Conservation (phyloP, 2,113 vertebrate species). For the Ivindomyrus marchei region DNA sequence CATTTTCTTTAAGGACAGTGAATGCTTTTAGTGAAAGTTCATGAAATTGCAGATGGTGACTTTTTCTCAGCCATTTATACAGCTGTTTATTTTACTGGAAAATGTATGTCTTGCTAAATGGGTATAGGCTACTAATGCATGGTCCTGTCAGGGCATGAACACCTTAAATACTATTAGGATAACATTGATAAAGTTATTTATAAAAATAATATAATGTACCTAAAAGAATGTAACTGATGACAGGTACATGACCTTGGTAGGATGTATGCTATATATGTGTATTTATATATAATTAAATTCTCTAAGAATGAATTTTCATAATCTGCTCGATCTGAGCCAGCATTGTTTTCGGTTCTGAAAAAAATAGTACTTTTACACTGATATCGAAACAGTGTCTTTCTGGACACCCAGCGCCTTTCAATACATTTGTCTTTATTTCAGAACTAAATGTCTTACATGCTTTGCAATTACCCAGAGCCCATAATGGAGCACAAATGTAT, state of each 20-base stretch:
- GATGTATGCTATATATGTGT: neutral
- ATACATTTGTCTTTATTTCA: conserved; percentile 1
- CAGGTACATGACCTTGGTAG: neutral
- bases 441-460: neutral
- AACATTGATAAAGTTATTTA: neutral
- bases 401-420: neutral
- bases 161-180: neutral
- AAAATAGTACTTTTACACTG: neutral
- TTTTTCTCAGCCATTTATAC: neutral
- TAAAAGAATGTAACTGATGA: neutral
- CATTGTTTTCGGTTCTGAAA: neutral
- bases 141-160: neutral
- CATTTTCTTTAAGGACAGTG: neutral
- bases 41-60: neutral
- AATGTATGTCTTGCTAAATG: neutral
- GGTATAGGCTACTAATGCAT: neutral
- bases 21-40: neutral
- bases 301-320: neutral
- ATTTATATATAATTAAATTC: neutral
- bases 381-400: neutral
- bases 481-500: neutral
- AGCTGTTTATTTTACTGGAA: neutral
- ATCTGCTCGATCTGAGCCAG: neutral
- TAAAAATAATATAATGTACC: neutral
- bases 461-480: neutral